Evolutionary conservation across 2,888 invertebrate species (phyloP).

Genomic region (Steinernema carpocapsae): DNA sequence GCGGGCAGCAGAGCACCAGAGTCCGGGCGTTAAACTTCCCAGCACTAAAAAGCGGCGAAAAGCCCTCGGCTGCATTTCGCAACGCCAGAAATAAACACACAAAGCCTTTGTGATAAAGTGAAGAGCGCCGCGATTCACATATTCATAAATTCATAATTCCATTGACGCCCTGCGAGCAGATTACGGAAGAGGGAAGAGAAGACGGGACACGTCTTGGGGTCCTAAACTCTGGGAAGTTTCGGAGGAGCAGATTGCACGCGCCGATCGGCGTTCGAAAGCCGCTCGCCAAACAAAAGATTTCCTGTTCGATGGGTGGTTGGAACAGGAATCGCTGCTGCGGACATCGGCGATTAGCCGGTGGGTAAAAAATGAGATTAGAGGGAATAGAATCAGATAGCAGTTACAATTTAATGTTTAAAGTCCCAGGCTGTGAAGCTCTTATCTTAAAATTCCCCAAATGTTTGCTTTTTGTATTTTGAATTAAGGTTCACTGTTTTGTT

Average conservation of each 20-base stretch:
- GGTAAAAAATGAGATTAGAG: neutral
- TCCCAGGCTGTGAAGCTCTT: too few species aligned
- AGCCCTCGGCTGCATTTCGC: neutral
- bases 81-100: conserved; percentile 6
- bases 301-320: neutral
- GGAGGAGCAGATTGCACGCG: neutral
- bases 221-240: conserved; percentile 10
- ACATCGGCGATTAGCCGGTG: neutral
- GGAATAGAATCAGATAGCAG: too few species aligned
- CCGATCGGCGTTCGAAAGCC: conserved; percentile 1
- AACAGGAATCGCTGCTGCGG: conserved; percentile 3
- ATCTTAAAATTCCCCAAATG: too few species aligned
- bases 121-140: neutral
- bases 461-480: too few species aligned
- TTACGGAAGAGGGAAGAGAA: neutral
- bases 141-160: neutral
- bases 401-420: too few species aligned
- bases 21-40: too few species aligned
- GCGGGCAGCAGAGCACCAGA: neutral
- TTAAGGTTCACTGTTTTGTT: too few species aligned
- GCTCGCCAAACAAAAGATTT: conserved; percentile 14
- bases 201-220: too few species aligned
- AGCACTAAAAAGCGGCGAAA: conserved; percentile 20
- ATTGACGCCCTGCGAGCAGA: neutral
- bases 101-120: conserved; percentile 16